Base-by-base conservation (phyloP, 2,797 vertebrate genomes). In the Muscicapa comitata region DNA sequence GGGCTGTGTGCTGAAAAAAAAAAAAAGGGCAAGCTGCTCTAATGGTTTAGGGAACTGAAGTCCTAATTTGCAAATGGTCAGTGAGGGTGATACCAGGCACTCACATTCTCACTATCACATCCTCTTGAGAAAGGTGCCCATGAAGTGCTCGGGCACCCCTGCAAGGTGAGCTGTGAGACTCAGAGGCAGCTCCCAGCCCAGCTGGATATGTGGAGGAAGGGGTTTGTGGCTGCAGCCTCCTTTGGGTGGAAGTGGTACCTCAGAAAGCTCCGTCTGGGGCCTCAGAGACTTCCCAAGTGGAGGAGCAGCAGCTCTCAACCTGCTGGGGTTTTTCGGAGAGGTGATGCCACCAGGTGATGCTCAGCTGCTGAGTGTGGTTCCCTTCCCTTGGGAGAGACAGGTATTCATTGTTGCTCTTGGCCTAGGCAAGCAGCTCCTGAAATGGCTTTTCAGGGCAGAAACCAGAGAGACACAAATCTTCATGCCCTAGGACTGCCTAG, bases 381-480 rank as follows among this genome's bases (percentile, higher is more conserved):
- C 9, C 23, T 47, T 89, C 66, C 33, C 31, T 4, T 16, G 13
- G 21, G n/a, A 87, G 47, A 83, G 48, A 80, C 24, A 62, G 20
- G 14, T 13, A 55, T 45, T 51, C 0, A 0, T 20, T 63, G 37
- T 18, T 86, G 55, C 77, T 85, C 86, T 81, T 66, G 62, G 67
- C 42, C 35, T 48, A 14, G 13, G 16, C 55, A 91, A 58, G 26
- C 8, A 51, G 26, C 20, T 87, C 43, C 74, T 82, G 35, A 73
- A 76, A 82, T 26, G 20, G 8, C 17, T 81, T 86, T 88, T 84
- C 31, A 55, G 35, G 29, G 55, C 6, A 61, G 58, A 79, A 73
- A 31, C 0, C 77, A 51, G 54, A 88, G 13, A 72, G 23, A 66
- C 10, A 15, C 0, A 0, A 0, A 23, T 75, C 5, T 72, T 17